Evolutionary conservation across 2,113 vertebrate species (phyloP), one percentile per base, ranked within the genome.

Genomic region (Marcusenius ussheri): DNA sequence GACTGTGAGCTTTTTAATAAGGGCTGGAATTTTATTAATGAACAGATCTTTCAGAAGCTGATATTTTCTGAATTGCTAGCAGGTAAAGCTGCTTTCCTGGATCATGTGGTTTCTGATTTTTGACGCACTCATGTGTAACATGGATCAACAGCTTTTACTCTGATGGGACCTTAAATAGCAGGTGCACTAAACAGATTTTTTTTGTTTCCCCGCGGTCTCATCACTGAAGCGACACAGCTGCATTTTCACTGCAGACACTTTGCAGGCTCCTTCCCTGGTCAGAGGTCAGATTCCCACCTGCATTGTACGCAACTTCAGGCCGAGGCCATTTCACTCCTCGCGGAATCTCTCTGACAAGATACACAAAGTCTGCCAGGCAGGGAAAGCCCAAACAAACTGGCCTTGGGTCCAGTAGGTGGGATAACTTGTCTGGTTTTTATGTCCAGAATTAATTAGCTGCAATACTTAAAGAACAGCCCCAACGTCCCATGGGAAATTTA

Each of bases 201-300:
- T 24, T 45, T 19, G 24, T 50, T 17, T 66, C 24, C 27, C 56
- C 27, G 35, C 83, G 42, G 47, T 53, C 83, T 62, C 53, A 62
- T 27, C 83, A 56, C 90, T 90, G 91, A 92, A 90, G 91, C 91
- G 45, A 45, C 49, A 31, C 47, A 45, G 83, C 88, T 70, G 35
- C 15, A 19, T 45, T 51, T 49, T 80, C 49, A 35, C 24, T 58
- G 85, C 11, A 51, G 91, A 87, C 27, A 0, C 84, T 88, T 91
- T 89, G 89, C 53, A 19, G 5, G 13, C n/a, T 46, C 74, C 70
- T 39, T 74, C 19, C 1, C 24, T 50, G 92, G 92, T 93, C 93
- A 94, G 91, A 94, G 93, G 89, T 84, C 93, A 92, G 91, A 93
- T 93, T 92, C 93, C 91, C 92, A 94, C 92, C 92, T 94, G 93